Base-by-base conservation (phyloP, 1,140 invertebrate genomes). In the Zaprionus lachaisei region DNA sequence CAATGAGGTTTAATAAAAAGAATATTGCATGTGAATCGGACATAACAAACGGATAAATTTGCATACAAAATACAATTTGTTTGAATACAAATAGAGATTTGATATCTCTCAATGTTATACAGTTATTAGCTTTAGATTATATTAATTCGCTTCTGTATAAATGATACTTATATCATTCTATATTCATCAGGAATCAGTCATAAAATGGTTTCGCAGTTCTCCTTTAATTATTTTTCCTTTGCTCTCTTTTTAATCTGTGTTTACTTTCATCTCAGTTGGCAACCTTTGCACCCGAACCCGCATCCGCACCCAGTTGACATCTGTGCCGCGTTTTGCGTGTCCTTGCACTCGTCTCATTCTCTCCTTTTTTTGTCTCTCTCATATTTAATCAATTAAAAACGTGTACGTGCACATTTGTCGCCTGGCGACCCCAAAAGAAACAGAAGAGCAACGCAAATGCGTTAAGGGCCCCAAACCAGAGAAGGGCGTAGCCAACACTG, bases 301-400 rank as follows among this genome's bases (percentile, higher is more conserved):
- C 22, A 14, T 37, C 4, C 26, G 0, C 28, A 51, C 41, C 54
- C 51, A 44, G 14, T 49, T 51, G 5, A 51, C 47, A 51, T 51
- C 47, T 51, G 47, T n/a, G 47, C 2, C 47, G 15, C 47, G 20
- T 11, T 72, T 47, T 34, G 28, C 38, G 26, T 24, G 41, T 63
- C 58, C 66, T 62, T 70, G 66, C 31, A 75, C 22, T 26, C 41
- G 44, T 41, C 15, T 17, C 55, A 28, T 57, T 20, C 7, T 5
- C 41, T 41, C 26, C n/a, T 31, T 66, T 28, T 5, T 56, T 49
- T 49, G 34, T 64, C 57, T 58, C 34, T 24, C 38, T 81, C 75
- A 81, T 68, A 84, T 89, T 89, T 89, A 89, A 89, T 89, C 84
- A 89, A 89, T 89, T 89, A 89, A 89, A 87, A 89, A 83, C 54